These are phyloP conservation scores for Blera fallax DNA, from an alignment of 2,888 invertebrate species.

Conservation along the genomic window DNA sequence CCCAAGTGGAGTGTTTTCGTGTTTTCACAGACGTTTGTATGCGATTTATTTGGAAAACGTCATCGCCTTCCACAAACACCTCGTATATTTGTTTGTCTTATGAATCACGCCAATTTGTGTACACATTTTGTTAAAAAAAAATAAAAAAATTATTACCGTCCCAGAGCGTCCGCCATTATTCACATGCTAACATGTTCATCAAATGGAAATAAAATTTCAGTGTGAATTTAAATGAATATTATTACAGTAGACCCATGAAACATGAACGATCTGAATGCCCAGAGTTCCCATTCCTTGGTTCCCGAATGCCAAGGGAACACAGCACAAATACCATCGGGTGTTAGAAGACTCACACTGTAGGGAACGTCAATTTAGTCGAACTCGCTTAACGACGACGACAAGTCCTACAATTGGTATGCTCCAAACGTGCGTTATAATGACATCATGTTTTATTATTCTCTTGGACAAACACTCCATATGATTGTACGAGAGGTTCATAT, in stretches of 20 bases:
- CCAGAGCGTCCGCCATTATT: constrained; percentile 18
- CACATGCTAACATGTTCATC: constrained; percentile 18
- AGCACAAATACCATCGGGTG: background rate
- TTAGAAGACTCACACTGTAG: background rate
- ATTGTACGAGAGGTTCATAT: constrained; percentile 23
- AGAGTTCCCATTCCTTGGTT: background rate
- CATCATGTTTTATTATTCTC: constrained; percentile 72
- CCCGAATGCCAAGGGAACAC: background rate
- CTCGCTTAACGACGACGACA: constrained; percentile 4
- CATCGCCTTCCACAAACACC: background rate
- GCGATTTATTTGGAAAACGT: background rate
- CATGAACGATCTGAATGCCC: background rate
- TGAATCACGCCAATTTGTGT: constrained; percentile 26
- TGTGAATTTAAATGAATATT: constrained; percentile 47
- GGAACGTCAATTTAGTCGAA: constrained; percentile 2
- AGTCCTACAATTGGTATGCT: constrained; percentile 55
- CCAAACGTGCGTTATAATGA: constrained; percentile 57
- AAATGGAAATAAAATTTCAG: constrained; percentile 38
- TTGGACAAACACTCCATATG: constrained; percentile 49
- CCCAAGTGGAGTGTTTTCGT: background rate
- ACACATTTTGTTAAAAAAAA: constrained; percentile 45
- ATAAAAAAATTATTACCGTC: constrained; percentile 33
- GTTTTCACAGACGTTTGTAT: background rate
- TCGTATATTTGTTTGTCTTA: background rate
- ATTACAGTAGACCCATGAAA: background rate